Evolutionary conservation across 1,140 invertebrate genomes (phyloP).

Genomic region (Aricia agestis): DNA sequence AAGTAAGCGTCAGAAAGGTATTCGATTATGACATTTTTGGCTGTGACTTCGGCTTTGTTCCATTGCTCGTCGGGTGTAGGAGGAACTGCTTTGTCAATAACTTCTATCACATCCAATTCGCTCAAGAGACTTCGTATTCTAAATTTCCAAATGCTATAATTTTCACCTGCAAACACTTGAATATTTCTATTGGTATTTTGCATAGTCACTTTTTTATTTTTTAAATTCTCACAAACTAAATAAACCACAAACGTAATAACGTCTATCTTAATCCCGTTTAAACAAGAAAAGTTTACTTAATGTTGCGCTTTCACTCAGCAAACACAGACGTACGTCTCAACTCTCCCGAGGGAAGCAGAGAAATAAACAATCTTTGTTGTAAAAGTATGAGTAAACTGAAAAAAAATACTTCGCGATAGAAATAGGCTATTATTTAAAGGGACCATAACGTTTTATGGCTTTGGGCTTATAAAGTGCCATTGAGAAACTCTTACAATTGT

Average conservation of each 20-base stretch:
- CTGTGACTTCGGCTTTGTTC: conserved; percentile 46
- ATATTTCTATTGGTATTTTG: neutral
- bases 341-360: neutral
- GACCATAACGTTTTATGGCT: too few species aligned
- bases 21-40: conserved; percentile 29
- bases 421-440: neutral
- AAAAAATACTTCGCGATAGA: neutral
- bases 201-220: neutral
- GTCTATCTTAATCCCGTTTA: neutral
- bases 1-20: conserved; percentile 45
- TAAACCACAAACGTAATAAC: neutral
- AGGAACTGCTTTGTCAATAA: conserved; percentile 35
- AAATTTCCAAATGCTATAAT: neutral
- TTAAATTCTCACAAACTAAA: neutral
- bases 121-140: neutral
- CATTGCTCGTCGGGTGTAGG: conserved; percentile 34
- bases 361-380: neutral
- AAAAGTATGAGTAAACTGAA: neutral
- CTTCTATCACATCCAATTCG: conserved; percentile 22
- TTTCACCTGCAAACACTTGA: neutral
- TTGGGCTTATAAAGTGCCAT: too few species aligned
- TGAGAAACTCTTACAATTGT: too few species aligned
- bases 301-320: neutral
- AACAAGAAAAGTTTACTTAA: neutral
- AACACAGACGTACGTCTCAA: neutral